Base-by-base conservation (phyloP, 2,113 vertebrate genomes). In the Microcebus tavaratra region DNA sequence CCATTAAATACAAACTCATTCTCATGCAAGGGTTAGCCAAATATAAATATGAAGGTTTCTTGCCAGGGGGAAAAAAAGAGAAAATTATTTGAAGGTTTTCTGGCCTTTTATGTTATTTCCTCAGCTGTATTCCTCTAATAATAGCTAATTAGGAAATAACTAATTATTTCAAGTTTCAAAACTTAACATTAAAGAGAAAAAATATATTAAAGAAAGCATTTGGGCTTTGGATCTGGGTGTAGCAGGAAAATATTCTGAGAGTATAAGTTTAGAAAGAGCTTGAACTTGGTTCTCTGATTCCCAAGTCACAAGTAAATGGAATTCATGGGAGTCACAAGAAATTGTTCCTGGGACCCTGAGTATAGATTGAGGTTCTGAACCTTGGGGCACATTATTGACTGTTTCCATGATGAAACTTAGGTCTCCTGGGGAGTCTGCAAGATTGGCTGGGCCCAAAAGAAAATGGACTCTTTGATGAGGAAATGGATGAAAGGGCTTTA, bases 281-380 rank as follows among this genome's bases (percentile, higher is more conserved):
- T 93, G 27, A 93, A 91, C 53, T 95, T 95, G 39, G 21, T 79
- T 75, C 57, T 94, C 80, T 78, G 57, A 93, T 95, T 97, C 78
- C 29, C 21, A 90, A 88, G 63, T 76, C 8, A 76, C 82, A 95
- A 97, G 96, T 91, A 91, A 97, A 97, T 94, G 73, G 93, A 97
- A 97, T 87, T 97, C 86, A 95, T 29, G 81, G 25, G 39, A 95
- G 89, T 93, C 91, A 97, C 50, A 79, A 80, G 79, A 95, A 96
- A 97, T 96, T 95, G 34, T 97, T 96, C 31, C 63, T 76, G 65
- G 50, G 39, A 93, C 55, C 76, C 63, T 91, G 68, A 18, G 34
- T 91, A 93, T 78, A 97, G 94, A 97, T 97, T 97, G 96, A 97
- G 95, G 95, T 96, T 96, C 72, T 97, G 97, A 97, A 97, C 87